Conservation (phyloP, 2,113 vertebrate species). For the Numenius arquata region DNA sequence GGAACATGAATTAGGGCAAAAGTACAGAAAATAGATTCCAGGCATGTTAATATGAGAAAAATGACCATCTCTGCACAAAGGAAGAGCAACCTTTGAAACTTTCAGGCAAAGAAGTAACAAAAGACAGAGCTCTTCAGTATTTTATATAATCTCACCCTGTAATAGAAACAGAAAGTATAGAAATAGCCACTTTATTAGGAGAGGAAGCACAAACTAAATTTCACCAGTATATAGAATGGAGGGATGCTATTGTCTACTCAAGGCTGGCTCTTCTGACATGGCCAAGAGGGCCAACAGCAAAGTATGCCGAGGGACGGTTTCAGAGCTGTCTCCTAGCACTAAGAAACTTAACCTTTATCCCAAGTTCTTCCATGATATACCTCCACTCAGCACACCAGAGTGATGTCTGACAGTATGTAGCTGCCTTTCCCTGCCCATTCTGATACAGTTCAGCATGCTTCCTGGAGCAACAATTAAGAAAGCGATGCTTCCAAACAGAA, state of each 20-base stretch:
- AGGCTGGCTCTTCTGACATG: background rate
- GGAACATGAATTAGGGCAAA: background rate
- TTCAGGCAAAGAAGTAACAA: background rate
- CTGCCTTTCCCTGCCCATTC: background rate
- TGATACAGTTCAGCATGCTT: background rate
- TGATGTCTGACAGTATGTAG: background rate
- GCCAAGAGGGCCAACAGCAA: background rate
- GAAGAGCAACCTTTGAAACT: background rate
- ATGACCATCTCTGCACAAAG: background rate
- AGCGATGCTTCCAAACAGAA: background rate
- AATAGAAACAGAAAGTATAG: background rate
- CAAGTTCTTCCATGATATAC: background rate
- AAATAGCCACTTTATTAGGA: background rate
- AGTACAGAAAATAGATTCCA: background rate
- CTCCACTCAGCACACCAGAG: background rate
- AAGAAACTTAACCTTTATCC: background rate
- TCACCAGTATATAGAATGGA: background rate
- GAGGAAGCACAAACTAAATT: background rate
- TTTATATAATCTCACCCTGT: background rate
- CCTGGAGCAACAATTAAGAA: background rate
- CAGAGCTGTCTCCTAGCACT: background rate
- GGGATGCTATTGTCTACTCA: background rate
- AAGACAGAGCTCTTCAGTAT: background rate
- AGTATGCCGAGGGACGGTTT: background rate
- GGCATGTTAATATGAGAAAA: background rate